Evolutionary conservation across 1,140 invertebrate species (phyloP).

Genomic region (Holcopasites calliopsidis): DNA sequence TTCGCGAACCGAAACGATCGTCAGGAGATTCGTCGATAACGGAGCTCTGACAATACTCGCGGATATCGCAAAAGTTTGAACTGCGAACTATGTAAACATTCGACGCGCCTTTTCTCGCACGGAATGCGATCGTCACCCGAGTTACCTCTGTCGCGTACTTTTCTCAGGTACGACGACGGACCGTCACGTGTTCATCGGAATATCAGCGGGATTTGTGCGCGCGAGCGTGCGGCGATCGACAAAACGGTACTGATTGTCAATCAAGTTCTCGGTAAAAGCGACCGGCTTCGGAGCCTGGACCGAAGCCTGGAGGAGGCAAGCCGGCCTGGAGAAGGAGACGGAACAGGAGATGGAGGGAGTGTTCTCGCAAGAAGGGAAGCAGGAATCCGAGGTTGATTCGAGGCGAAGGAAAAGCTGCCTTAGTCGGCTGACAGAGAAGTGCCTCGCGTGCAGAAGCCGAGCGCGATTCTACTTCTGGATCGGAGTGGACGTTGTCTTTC

Average conservation of each 20-base stretch:
- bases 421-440: slow-evolving; percentile 6
- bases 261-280: slow-evolving; percentile 53
- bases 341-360: slow-evolving; percentile 50
- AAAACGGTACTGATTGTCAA: slow-evolving; percentile 59
- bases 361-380: slow-evolving; percentile 28
- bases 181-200: slow-evolving; percentile 24
- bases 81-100: not conserved
- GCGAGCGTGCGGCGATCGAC: slow-evolving; percentile 19
- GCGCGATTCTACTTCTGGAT: not conserved
- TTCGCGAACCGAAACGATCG: not conserved
- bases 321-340: slow-evolving; percentile 41
- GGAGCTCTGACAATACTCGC: not conserved
- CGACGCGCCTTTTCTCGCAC: not conserved
- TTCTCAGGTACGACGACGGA: not conserved
- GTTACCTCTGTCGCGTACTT: not conserved
- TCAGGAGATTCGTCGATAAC: not conserved
- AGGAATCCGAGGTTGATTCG: slow-evolving; percentile 32
- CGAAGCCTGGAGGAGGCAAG: slow-evolving; percentile 48
- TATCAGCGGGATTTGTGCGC: not conserved
- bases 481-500: not conserved
- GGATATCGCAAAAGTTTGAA: not conserved
- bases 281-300: slow-evolving; percentile 22
- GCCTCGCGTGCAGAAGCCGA: not conserved
- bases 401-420: not conserved
- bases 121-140: not conserved